Evolutionary conservation across 1,140 invertebrate species (phyloP).

Genomic region (Hesperophylax magnus): DNA sequence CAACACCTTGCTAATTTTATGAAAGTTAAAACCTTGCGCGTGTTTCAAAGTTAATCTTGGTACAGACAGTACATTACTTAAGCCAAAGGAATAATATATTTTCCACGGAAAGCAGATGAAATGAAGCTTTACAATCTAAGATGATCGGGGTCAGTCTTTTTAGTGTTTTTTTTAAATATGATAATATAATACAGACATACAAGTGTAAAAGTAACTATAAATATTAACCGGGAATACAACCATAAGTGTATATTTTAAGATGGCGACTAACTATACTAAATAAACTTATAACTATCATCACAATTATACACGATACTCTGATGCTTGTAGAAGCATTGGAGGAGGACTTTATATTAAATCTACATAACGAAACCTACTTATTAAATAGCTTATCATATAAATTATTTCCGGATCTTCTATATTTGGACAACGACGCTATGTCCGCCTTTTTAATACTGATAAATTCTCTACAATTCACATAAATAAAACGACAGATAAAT

Average conservation of each 20-base stretch:
- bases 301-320: conserved; percentile 23
- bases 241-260: conserved; percentile 10
- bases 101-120: background rate
- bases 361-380: conserved; percentile 15
- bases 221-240: conserved; percentile 27
- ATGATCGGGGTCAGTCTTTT: conserved; percentile 48
- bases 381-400: conserved; percentile 37
- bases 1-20: too few species aligned
- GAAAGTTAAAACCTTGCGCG: too few species aligned
- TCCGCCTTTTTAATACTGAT: conserved; percentile 52
- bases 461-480: conserved; percentile 53
- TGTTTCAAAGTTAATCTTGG: too few species aligned
- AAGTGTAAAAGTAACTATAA: conserved; percentile 20
- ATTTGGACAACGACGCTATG: conserved; percentile 45
- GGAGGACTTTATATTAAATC: conserved; percentile 6
- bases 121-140: conserved; percentile 27
- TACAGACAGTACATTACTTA: too few species aligned
- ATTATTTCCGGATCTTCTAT: conserved; percentile 42
- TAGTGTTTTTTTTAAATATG: conserved; percentile 5
- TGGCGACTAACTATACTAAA: conserved; percentile 13
- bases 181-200: conserved; percentile 9
- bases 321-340: conserved; percentile 14
- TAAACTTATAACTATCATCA: conserved; percentile 25
- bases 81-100: too few species aligned
- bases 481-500: conserved; percentile 56